A percentile compares a stretch with the other conserved stretches of the same genome.
Conservation (phyloP, 92 coral and sea anemone genomes). For the Phenganax stokvisi region DNA sequence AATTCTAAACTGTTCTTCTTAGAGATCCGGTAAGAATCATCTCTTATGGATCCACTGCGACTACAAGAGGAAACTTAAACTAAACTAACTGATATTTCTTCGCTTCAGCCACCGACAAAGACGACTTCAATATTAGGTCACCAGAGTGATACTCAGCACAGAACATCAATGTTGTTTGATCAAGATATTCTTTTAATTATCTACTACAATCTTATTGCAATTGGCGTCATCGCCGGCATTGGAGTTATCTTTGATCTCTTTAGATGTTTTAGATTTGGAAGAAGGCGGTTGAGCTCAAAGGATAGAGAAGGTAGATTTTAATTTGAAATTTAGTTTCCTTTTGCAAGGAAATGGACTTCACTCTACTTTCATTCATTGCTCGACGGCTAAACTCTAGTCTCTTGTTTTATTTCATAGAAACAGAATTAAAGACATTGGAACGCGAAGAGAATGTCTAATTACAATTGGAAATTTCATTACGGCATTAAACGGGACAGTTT, state of each 20-base stretch:
- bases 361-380: too few relatives aligned
- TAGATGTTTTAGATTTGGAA: conserved; percentile 4
- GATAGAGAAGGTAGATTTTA: background rate
- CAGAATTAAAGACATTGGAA: background rate
- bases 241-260: conserved; percentile 22
- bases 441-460: background rate
- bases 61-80: too few relatives aligned
- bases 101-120: background rate
- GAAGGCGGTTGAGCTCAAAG: background rate
- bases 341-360: background rate
- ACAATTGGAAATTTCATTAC: background rate
- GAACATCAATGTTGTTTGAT: conserved; percentile 31
- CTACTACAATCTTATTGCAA: conserved; percentile 26
- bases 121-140: background rate
- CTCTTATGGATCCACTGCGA: background rate
- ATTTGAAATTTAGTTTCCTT: background rate
- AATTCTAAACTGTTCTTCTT: background rate
- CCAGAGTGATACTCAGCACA: background rate
- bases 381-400: background rate
- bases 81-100: background rate
- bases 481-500: too few relatives aligned
- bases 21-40: background rate
- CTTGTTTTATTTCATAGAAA: background rate
- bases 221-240: conserved; percentile 28
- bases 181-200: conserved; percentile 14